Evolutionary conservation across 2,797 vertebrate species (phyloP).

Genomic region (Cottoperca gobio): DNA sequence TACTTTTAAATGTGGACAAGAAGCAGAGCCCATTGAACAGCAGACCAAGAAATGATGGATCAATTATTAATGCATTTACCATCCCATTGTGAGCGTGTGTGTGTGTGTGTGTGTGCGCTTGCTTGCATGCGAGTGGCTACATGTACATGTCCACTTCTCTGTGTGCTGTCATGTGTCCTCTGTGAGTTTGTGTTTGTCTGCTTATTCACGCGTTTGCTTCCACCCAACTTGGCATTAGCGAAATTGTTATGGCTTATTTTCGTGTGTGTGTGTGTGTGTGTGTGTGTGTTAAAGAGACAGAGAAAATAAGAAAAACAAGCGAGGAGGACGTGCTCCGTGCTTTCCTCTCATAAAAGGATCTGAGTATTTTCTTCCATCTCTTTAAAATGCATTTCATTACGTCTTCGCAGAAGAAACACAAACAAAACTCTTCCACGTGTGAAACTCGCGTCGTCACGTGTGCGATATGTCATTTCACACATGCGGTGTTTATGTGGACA

Average conservation of each 20-base stretch:
- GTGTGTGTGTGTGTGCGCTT: slow-evolving; percentile 26
- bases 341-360: slow-evolving; percentile 36
- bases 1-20: slow-evolving; percentile 82
- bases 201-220: slow-evolving; percentile 73
- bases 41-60: slow-evolving; percentile 80
- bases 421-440: neutral
- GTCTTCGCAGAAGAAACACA: neutral
- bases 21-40: slow-evolving; percentile 76
- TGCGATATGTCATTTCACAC: neutral
- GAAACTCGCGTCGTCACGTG: neutral
- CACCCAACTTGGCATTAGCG: slow-evolving; percentile 63
- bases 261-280: slow-evolving; percentile 19
- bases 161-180: slow-evolving; percentile 66
- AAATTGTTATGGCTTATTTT: slow-evolving; percentile 48
- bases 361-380: slow-evolving; percentile 31
- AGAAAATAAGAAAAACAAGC: slow-evolving; percentile 15
- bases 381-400: slow-evolving; percentile 36
- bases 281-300: neutral
- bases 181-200: slow-evolving; percentile 72
- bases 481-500: no score
- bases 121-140: slow-evolving; percentile 48
- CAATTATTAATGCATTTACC: slow-evolving; percentile 84
- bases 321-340: slow-evolving; percentile 7
- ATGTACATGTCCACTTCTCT: slow-evolving; percentile 60
- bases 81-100: slow-evolving; percentile 62